Evolutionary conservation across 2,113 vertebrate genomes (phyloP), one percentile per base, ranked within the genome.

Genomic region (Trinectes maculatus): DNA sequence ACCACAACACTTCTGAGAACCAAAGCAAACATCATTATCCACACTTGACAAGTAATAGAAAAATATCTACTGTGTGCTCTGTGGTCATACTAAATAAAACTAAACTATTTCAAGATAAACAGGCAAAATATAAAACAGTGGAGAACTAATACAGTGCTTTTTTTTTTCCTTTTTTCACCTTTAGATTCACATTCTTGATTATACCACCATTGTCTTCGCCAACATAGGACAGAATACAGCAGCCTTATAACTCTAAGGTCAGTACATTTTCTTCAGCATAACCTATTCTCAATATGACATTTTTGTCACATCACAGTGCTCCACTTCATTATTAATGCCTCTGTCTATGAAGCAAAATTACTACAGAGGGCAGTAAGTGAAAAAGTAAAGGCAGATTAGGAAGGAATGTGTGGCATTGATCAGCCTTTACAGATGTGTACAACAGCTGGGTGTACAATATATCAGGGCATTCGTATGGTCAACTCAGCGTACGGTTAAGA

Each of bases 111-210:
- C n/a, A 67, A 60, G 13, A 63, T 63, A 67, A 73, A 78, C 3
- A 67, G 11, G 21, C 26, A 47, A 51, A 48, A 65, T 5, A 9
- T 18, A 44, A 40, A 79, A 59, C 61, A 73, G 69, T 75, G 69
- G 4, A 51, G 1, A 75, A 52, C 74, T 77, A 73, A 43, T 37
- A 62, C 74, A 80, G 86, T 74, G 79, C 69, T 16, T 37, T 37
- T 37, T 3, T 51, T 46, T 57, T 53, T 48, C 9, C 22, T 60
- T 74, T 24, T 44, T 19, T 52, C 21, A 67, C 36, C 39, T 63
- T 4, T 9, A 70, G 44, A 54, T 69, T 74, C 43, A 75, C 37
- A 66, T 68, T 74, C 39, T 42, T 53, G 25, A 73, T 47, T 73
- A 26, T 28, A 3, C 31, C 6, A 2, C 16, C 26, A 8, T 26